A percentile compares a stretch with the other conserved stretches of the same genome.
These are phyloP conservation scores for Tinea pellionella DNA, from an alignment of 2,888 invertebrate species.

Conservation along the genomic window DNA sequence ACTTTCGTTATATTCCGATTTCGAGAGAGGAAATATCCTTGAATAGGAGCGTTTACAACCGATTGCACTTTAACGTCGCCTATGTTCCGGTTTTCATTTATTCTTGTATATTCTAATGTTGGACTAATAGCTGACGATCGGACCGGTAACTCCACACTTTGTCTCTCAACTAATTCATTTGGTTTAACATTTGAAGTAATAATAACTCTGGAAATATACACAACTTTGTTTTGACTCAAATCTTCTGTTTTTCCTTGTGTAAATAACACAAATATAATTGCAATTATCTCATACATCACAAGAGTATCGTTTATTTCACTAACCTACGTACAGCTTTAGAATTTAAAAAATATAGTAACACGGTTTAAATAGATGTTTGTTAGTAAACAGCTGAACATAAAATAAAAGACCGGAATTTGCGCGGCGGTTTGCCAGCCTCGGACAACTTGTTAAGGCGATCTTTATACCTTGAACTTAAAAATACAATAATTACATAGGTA, in stretches of 20 bases:
- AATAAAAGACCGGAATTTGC: constrained; percentile 31
- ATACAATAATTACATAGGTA: constrained; percentile 15
- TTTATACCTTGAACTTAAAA: constrained; percentile 9
- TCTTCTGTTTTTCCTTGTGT: constrained; percentile 25
- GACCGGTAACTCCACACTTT: not conserved
- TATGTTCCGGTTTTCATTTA: not conserved
- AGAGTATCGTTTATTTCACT: not conserved
- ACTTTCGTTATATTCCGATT: not conserved
- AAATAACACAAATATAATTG: constrained; percentile 33
- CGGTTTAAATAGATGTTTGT: constrained; percentile 27
- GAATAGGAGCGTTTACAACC: not conserved
- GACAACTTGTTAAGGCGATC: constrained; percentile 42
- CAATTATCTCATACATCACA: constrained; percentile 20
- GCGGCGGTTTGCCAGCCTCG: constrained; percentile 27
- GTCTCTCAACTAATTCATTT: not conserved
- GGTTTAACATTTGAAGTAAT: constrained; percentile 3
- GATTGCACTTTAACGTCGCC: not conserved
- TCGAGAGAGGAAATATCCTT: not conserved
- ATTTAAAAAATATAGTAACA: not conserved
- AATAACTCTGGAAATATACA: constrained; percentile 21
- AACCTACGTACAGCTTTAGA: not conserved
- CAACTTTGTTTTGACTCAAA: constrained; percentile 21
- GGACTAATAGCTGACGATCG: not conserved
- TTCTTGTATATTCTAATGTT: not conserved
- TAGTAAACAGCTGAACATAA: constrained; percentile 35